These are phyloP conservation scores for Phocides pigmalion DNA, from an alignment of 1,140 invertebrate species.

Conservation along the genomic window DNA sequence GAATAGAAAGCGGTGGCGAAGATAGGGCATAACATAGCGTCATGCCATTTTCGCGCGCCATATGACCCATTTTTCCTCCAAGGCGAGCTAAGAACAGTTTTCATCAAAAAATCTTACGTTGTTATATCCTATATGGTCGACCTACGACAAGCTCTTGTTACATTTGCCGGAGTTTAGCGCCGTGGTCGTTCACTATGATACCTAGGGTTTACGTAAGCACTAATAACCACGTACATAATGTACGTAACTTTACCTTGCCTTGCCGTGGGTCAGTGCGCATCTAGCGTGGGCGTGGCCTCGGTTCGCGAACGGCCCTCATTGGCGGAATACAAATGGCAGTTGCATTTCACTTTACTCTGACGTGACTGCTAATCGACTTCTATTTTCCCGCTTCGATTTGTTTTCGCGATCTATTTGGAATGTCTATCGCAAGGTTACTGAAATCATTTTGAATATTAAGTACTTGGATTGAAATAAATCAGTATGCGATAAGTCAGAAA, in stretches of 20 bases:
- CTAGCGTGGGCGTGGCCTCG: constrained; percentile 68
- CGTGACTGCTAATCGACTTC: constrained; percentile 59
- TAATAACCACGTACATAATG: constrained; percentile 43
- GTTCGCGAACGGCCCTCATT: constrained; percentile 54
- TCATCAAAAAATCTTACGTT: too few relatives aligned
- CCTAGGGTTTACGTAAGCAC: constrained; percentile 42
- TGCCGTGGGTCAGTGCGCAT: constrained; percentile 60
- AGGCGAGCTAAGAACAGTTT: too few relatives aligned
- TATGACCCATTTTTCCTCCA: too few relatives aligned
- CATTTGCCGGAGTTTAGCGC: not conserved
- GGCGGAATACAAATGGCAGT: constrained; percentile 59
- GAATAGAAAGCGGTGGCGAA: too few relatives aligned
- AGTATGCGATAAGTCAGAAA: not conserved
- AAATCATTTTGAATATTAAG: constrained; percentile 7
- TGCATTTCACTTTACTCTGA: constrained; percentile 69
- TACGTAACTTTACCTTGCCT: constrained; percentile 45
- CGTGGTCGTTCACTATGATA: not conserved
- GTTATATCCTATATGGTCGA: too few relatives aligned
- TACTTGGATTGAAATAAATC: not conserved
- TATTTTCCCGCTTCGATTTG: constrained; percentile 21
- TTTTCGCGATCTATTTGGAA: constrained; percentile 18
- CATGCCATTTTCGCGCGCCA: too few relatives aligned
- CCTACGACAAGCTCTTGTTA: not conserved
- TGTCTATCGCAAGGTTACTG: constrained; percentile 17
- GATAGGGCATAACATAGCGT: too few relatives aligned